Evolutionary conservation across 2,797 vertebrate species (phyloP).

Genomic region (Borostomias antarcticus): DNA sequence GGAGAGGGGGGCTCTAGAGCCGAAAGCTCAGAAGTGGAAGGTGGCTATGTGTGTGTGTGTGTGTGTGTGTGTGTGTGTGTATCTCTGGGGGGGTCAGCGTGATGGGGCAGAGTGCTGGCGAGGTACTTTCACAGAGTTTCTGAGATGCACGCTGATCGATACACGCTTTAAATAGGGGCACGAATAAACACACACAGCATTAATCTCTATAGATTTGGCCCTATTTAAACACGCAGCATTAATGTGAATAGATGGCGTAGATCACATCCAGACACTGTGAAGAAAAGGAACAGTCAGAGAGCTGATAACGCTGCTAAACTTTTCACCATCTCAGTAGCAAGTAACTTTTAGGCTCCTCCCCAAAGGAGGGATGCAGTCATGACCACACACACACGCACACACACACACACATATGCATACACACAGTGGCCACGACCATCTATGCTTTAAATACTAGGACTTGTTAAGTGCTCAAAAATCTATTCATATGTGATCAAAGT

Average conservation of each 20-base stretch:
- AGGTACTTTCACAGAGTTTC: slow-evolving; percentile 71
- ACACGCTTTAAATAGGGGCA: slow-evolving; percentile 73
- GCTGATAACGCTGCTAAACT: slow-evolving; percentile 41
- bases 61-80: slow-evolving; percentile 22
- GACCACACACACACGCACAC: background rate
- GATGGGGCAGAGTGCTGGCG: slow-evolving; percentile 66
- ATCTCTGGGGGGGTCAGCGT: slow-evolving; percentile 12
- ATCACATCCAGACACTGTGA: slow-evolving; percentile 30
- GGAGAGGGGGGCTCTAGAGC: slow-evolving; percentile 41
- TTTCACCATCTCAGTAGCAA: slow-evolving; percentile 45
- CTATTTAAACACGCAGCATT: slow-evolving; percentile 61
- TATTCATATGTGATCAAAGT: too few species aligned
- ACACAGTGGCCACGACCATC: background rate
- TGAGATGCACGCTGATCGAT: slow-evolving; percentile 65
- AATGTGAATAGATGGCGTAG: slow-evolving; percentile 60
- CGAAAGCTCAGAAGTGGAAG: slow-evolving; percentile 38
- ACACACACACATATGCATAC: slow-evolving; percentile 4
- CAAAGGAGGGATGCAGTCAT: slow-evolving; percentile 30
- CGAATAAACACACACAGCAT: slow-evolving; percentile 71
- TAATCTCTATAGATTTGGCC: slow-evolving; percentile 68
- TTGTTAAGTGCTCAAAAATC: too few species aligned
- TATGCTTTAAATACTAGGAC: too few species aligned
- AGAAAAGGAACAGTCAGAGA: slow-evolving; percentile 39
- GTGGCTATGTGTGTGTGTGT: slow-evolving; percentile 31
- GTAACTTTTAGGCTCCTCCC: background rate